Conservation (phyloP, 2,797 vertebrate species). For the Cheirogaleus major region DNA sequence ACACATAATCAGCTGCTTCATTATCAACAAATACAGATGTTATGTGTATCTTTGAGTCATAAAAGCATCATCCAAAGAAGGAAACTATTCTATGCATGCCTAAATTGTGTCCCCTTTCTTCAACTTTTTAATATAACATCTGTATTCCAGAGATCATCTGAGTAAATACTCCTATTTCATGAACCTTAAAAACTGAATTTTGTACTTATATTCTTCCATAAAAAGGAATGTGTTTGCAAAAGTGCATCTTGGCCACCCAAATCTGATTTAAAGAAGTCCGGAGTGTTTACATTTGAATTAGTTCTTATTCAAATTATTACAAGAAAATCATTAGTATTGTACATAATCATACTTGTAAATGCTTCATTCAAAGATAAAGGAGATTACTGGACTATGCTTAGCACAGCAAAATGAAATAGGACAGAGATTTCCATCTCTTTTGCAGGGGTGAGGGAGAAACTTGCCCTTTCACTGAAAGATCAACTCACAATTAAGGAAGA, state of each 20-base stretch:
- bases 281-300: constrained; percentile 62
- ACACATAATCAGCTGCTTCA: background rate
- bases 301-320: background rate
- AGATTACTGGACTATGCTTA: background rate
- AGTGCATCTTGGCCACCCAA: constrained; percentile 66
- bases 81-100: background rate
- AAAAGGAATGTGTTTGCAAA: constrained; percentile 76
- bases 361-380: background rate
- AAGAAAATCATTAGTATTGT: background rate
- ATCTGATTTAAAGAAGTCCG: constrained; percentile 60
- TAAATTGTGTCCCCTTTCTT: background rate
- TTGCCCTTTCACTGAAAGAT: background rate
- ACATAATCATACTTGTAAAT: background rate
- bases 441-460: background rate
- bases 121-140: background rate
- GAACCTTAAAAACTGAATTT: background rate
- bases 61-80: background rate
- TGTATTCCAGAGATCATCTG: background rate
- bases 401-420: background rate
- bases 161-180: background rate
- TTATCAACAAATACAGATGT: background rate
- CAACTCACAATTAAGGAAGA: background rate
- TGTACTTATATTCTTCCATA: background rate
- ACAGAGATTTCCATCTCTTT: background rate
- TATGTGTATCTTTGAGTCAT: background rate